Evolutionary conservation across 2,797 vertebrate species (phyloP), one percentile per base, ranked within the genome.

Genomic region (Parotocinclus haroldoi): DNA sequence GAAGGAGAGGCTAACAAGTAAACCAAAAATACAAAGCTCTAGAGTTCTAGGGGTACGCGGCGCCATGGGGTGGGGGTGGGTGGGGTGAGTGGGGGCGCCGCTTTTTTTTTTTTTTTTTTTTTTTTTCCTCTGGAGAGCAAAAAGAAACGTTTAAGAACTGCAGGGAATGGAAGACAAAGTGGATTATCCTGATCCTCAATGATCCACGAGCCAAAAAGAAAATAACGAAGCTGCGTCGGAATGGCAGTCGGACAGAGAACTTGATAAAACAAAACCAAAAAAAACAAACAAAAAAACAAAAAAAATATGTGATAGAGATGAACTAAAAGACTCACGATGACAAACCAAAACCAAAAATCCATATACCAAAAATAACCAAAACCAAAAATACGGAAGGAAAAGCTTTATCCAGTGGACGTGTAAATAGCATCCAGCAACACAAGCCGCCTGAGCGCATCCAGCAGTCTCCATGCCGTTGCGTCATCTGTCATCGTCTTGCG

Each of bases 341-440:
- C 77, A 71, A 27, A 76, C 82, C 79, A 83, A 85, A 27, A 89
- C 89, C 89, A 90, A 90, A 90, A 91, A 87, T 85, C 79, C 86
- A 89, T 89, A 91, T 89, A 90, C 88, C 89, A 90, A 89, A 90
- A 88, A 65, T 44, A 72, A 59, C 82, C 85, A 82, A 85, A 84
- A 86, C 92, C 92, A 93, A 94, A 95, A 92, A 91, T 89, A 90
- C 82, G 88, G 89, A 93, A 89, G 91, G 92, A 92, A 89, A 92
- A 94, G 93, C 93, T 94, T 94, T 93, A 94, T 92, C 92, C 92
- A 91, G 94, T 93, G 91, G 93, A 93, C 86, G 88, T 93, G 92
- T 93, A 93, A 88, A 92, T 92, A 91, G 84, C 85, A 82, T 89
- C 89, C 88, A 90, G 87, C 88, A 88, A 86, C 85, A 89, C 85